These are phyloP conservation scores for Tragelaphus buxtoni DNA, from an alignment of 2,113 vertebrate species.

Conservation along the genomic window DNA sequence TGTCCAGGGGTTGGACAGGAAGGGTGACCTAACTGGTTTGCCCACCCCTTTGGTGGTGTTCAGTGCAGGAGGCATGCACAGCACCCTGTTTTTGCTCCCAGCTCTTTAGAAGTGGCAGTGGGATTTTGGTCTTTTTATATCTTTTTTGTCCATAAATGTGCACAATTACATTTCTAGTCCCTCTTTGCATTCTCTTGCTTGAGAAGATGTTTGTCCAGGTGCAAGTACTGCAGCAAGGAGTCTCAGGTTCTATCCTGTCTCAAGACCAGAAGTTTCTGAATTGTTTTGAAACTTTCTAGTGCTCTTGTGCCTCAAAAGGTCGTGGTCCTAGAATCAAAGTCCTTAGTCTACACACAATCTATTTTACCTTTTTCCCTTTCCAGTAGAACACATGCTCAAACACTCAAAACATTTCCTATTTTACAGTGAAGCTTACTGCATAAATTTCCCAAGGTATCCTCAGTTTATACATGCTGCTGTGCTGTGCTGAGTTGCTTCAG, in stretches of 20 bases:
- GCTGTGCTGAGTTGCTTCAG: neutral
- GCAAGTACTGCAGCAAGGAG: neutral
- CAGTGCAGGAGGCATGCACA: neutral
- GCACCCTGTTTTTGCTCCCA: neutral
- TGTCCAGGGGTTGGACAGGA: no score
- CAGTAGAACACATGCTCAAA: neutral
- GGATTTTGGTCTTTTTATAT: neutral
- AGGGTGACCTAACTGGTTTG: neutral
- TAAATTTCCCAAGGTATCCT: neutral
- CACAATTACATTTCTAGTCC: neutral
- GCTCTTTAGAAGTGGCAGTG: neutral
- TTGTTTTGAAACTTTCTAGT: neutral
- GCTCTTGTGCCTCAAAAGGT: neutral
- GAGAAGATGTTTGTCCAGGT: neutral
- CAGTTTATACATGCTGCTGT: neutral
- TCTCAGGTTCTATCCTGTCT: neutral
- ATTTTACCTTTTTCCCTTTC: neutral
- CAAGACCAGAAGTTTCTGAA: neutral
- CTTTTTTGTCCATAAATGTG: neutral
- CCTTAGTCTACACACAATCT: neutral
- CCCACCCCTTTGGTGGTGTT: neutral
- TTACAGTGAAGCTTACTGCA: neutral
- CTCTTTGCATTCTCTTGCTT: neutral
- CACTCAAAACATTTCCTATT: neutral
- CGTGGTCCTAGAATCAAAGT: neutral